Conservation (phyloP, 1,140 invertebrate genomes). For the Diabrotica undecimpunctata region DNA sequence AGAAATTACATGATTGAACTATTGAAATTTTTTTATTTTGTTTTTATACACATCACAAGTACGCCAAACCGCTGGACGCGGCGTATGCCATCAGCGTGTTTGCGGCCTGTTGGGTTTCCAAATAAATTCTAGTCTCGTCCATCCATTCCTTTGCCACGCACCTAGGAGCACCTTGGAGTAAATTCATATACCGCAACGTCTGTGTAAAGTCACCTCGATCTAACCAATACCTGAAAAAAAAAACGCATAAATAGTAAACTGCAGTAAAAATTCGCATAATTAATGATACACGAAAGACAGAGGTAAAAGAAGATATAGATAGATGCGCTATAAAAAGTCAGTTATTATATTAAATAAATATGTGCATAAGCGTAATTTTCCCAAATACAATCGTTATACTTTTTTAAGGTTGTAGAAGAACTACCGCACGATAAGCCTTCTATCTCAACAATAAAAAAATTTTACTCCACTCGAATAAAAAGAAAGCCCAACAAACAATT, state of each 20-base stretch:
- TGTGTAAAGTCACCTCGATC: constrained; percentile 80
- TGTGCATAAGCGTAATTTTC: too few relatives aligned
- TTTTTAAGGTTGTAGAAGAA: too few relatives aligned
- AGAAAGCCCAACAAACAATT: too few relatives aligned
- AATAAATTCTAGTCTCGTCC: constrained; percentile 72
- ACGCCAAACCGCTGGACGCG: constrained; percentile 65
- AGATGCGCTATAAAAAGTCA: too few relatives aligned
- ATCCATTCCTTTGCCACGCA: constrained; percentile 84
- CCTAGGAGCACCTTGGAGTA: constrained; percentile 79
- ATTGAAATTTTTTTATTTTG: too few relatives aligned
- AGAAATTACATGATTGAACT: too few relatives aligned
- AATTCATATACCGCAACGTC: constrained; percentile 85
- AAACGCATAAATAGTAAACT: neutral
- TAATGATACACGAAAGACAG: neutral
- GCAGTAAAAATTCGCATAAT: neutral
- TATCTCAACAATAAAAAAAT: too few relatives aligned
- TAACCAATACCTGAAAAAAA: constrained; percentile 68
- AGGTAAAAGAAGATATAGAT: neutral
- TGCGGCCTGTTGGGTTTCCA: constrained; percentile 89
- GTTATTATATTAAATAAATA: too few relatives aligned
- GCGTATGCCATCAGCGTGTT: constrained; percentile 83
- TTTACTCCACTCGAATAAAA: too few relatives aligned
- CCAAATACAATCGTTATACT: too few relatives aligned
- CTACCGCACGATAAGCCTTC: too few relatives aligned
- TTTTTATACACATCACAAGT: constrained; percentile 51